These are phyloP conservation scores for Diarsia brunnea DNA, from an alignment of 2,888 invertebrate genomes.

Conservation along the genomic window DNA sequence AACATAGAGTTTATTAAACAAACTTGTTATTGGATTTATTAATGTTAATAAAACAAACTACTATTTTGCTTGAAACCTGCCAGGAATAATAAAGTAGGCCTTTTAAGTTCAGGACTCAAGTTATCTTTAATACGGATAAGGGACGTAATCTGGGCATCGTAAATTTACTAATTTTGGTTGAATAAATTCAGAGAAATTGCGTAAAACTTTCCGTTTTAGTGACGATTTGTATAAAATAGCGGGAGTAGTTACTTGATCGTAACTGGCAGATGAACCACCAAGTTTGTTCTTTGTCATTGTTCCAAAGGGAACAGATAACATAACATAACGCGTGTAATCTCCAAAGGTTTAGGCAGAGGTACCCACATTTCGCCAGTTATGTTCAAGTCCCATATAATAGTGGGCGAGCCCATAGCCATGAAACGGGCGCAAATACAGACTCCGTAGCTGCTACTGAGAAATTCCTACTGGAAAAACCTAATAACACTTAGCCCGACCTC, in stretches of 20 bases:
- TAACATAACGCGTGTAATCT: too few species aligned
- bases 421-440: too few species aligned
- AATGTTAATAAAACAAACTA: constrained; percentile 45
- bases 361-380: too few species aligned
- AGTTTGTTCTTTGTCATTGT: neutral
- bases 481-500: too few species aligned
- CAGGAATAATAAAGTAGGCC: constrained; percentile 38
- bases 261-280: neutral
- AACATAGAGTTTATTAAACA: constrained; percentile 52
- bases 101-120: constrained; percentile 36
- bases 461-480: too few species aligned
- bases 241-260: neutral
- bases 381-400: too few species aligned
- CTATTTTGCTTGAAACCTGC: constrained; percentile 20
- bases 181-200: constrained; percentile 36
- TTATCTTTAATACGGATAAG: constrained; percentile 46
- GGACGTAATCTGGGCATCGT: constrained; percentile 35
- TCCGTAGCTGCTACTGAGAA: too few species aligned
- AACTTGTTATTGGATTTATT: constrained; percentile 43
- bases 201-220: constrained; percentile 22
- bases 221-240: constrained; percentile 10
- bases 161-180: constrained; percentile 37
- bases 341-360: too few species aligned
- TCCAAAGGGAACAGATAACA: neutral
- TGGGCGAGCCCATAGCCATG: too few species aligned